Base-by-base conservation (phyloP, 1,140 invertebrate species). In the Antheraea pernyi region DNA sequence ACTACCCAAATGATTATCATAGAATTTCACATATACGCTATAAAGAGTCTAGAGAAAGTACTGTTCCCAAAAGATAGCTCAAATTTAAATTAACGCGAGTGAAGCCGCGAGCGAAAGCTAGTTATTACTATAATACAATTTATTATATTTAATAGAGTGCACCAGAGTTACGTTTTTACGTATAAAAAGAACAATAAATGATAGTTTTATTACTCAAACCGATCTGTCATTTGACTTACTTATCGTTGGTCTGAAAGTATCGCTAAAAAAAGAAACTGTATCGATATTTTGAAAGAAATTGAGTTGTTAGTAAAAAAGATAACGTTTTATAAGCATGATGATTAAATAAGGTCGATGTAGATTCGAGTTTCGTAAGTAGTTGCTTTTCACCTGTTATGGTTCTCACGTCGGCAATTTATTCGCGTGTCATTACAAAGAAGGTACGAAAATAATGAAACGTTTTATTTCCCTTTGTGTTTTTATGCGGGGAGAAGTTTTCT, bases 331-430 rank as follows among this genome's bases (percentile, higher is more conserved):
- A 16, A 16, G 5, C 46, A 53, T 16, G 16, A 53, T 53, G 46
- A 53, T 53, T 16, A 16, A 53, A 53, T 53, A 53, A 53, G 46
- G 46, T 53, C 46, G 46, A 53, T 9, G 5, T 53, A n/a, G 13
- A 53, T 53, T 53, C 46, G 46, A 53, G 46, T 53, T 53, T 53
- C 16, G 1, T 6, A 53, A 53, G 46, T 53, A 53, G 46, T 53
- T 53, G 13, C 13, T 53, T 67, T 61, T 73, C 80, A 80, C 74
- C 73, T 80, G 78, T 46, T 71, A 59, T 70, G 58, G 66, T 82
- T 82, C 80, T 70, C 80, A 80, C 76, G 74, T 48, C 63, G 64
- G 63, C 63, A 75, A 78, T 77, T 72, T 78, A 73, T 75, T 70
- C 46, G 18, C 64, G n/a, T 67, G 63, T 71, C 68, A 73, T 72